phyloP scores from a whole-genome alignment of 30 jellyfish, hydroid and myxozoan genomes.

The Aurelia coerulea region DNA sequence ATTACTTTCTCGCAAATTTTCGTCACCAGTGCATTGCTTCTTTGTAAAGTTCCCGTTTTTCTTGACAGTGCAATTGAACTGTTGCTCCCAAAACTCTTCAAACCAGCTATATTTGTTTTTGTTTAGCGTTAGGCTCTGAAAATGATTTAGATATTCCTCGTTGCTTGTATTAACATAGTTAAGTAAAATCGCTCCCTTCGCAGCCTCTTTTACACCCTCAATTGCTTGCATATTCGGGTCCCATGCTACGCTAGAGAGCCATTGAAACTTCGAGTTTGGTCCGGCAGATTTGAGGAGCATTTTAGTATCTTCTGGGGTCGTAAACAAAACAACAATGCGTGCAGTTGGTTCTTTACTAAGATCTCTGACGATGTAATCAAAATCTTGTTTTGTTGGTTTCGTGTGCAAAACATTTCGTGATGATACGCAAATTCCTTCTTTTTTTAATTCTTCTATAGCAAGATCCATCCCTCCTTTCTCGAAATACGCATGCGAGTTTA shows the following conservation, averaged over 20 bases:
- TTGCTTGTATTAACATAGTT: background rate
- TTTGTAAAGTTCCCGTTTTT: background rate
- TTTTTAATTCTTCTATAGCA: background rate
- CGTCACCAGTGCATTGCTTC: background rate
- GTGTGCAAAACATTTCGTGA: background rate
- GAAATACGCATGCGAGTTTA: conserved; percentile 25
- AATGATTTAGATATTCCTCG: conserved; percentile 3
- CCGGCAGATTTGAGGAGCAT: conserved; percentile 36
- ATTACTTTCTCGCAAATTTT: background rate
- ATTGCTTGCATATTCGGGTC: background rate
- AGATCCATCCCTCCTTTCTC: conserved; percentile 44
- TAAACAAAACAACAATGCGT: conserved; percentile 14
- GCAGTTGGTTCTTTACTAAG: background rate
- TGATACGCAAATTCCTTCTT: conserved; percentile 32
- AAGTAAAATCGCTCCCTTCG: conserved; percentile 46
- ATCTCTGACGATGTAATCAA: background rate
- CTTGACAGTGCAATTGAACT: conserved; percentile 7
- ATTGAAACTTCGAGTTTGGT: background rate
- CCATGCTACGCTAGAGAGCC: conserved; percentile 10
- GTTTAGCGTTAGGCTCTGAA: conserved; percentile 11
- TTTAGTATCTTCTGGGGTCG: conserved; percentile 38
- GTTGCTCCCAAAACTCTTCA: conserved; percentile 39
- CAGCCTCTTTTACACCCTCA: background rate
- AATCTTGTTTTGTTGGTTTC: conserved; percentile 13
- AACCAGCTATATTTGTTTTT: conserved; percentile 36